Evolutionary conservation across 2,797 vertebrate species (phyloP), one percentile per base, ranked within the genome.

Genomic region (Brachyrhaphis roseni): DNA sequence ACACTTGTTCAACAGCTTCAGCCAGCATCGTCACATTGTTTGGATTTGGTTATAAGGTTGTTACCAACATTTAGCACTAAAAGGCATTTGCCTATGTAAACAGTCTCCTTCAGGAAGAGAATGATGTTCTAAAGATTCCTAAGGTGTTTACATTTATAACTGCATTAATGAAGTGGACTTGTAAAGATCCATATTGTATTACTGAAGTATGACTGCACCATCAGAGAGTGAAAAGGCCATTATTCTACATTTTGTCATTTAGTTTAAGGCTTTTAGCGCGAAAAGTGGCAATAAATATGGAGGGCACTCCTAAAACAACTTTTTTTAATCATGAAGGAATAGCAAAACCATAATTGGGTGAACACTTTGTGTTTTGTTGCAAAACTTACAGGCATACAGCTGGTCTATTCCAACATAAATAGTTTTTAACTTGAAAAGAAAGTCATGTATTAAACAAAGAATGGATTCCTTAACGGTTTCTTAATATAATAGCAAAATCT

Each of bases 401-500:
- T 43, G 13, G 41, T 71, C 68, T 45, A 71, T 6, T 28, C 5
- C 26, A 45, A 45, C 2, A 45, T 71, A 31, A 45, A 45, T n/a
- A 3, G 20, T 28, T 71, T 45, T 45, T 71, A 39, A n/a, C 12
- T 45, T 45, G 23, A 43, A 45, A 26, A 43, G 23, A 43, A 43
- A n/a, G 39, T n/a, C 26, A 26, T 66, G 41, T 76, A 82, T 79
- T 28, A 72, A 64, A 71, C 49, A 85, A 85, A 79, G 74, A 78
- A 78, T 77, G 3, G 7, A 46, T 78, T 68, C 77, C 55, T 31
- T 75, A 72, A 78, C 76, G 76, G 49, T 74, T 84, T 66, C 78
- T 39, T 23, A 76, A 64, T 77, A 59, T 47, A 78, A 84, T 78
- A 86, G 76, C 16, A 66, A 70, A 72, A 78, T 82, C 62, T 78